phyloP scores from a whole-genome alignment of 92 coral and sea anemone genomes.

The Plumapathes pennacea region DNA sequence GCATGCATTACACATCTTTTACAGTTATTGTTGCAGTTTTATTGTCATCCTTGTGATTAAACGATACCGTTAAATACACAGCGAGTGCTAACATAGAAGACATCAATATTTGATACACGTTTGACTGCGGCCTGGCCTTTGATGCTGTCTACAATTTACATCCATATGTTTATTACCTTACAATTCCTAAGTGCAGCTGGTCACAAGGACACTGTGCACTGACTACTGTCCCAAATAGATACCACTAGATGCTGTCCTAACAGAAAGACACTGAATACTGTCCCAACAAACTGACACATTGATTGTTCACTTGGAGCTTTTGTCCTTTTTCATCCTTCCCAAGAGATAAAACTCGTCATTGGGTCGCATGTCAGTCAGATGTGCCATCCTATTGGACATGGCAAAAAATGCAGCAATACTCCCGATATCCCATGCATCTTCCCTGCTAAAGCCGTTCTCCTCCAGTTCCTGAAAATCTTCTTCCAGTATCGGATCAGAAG shows the following conservation, averaged over 20 bases:
- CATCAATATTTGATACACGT: too few species aligned
- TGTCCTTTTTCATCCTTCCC: slow-evolving; percentile 73
- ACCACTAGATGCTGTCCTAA: too few species aligned
- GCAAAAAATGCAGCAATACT: slow-evolving; percentile 94
- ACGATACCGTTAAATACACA: too few species aligned
- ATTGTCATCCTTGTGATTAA: too few species aligned
- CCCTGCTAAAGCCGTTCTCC: slow-evolving; percentile 64
- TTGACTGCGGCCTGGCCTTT: too few species aligned
- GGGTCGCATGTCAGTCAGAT: slow-evolving; percentile 86
- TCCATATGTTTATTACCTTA: too few species aligned
- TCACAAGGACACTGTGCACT: neutral
- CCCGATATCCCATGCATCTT: slow-evolving; percentile 96
- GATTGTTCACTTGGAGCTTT: slow-evolving; percentile 4
- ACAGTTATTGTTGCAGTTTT: too few species aligned
- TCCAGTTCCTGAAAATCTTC: slow-evolving; percentile 69
- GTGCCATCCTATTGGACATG: slow-evolving; percentile 91
- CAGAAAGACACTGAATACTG: neutral
- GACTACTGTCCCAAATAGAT: too few species aligned
- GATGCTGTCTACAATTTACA: too few species aligned
- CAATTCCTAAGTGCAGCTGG: neutral
- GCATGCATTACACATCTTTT: too few species aligned
- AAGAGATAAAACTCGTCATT: slow-evolving; percentile 83
- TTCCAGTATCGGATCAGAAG: slow-evolving; percentile 73
- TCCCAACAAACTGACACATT: neutral
- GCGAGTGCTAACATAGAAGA: too few species aligned